Base-by-base conservation (phyloP, 2,113 vertebrate genomes). In the Ciconia stormi region DNA sequence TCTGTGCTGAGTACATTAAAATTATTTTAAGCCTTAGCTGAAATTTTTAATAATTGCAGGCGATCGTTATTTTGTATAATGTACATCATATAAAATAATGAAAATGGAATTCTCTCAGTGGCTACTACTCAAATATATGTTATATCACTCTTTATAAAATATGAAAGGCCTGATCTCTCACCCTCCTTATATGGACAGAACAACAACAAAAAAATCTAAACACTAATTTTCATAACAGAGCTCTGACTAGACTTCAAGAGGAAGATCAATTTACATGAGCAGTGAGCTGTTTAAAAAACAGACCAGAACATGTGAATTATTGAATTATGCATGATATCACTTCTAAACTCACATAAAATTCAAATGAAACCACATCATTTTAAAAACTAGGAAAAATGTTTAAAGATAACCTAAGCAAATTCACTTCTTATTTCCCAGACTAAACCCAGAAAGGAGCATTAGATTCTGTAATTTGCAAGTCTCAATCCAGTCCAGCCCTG, bases 1-100 rank as follows among this genome's bases (percentile, higher is more conserved):
- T 93, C 92, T 92, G 82, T 78, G 63, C 67, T 56, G 86, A 89
- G 80, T 89, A 78, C 52, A 92, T 92, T 59, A 87, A 87, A 83
- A 81, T 74, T 74, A 83, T 87, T 97, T 87, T 84, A 89, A 47
- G 53, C 34, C 53, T 82, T 78, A 82, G 71, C 61, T 79, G 56
- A 87, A 93, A 91, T 89, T 91, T 78, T 85, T 53, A 89, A 58
- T 87, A 91, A 91, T 56, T 93, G 40, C 18, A 80, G 58, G 22
- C 61, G 76, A 79, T 4, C 53, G 6, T 87, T 91, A 72, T 87
- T 96, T 91, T 86, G 53, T 79, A 67, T 56, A 32, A 94, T 87
- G 73, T 90, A 40, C n/a, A 29, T 56, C 22, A 58, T 22, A 16
- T 76, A 70, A 89, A 95, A 94, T 84, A 93, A 91, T 21, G 20